A percentile compares a stretch with the other conserved stretches of the same genome.
Evolutionary conservation across 37 sponge, comb jelly and placozoan genomes (phyloP).

Genomic region (Haliclona indistincta): DNA sequence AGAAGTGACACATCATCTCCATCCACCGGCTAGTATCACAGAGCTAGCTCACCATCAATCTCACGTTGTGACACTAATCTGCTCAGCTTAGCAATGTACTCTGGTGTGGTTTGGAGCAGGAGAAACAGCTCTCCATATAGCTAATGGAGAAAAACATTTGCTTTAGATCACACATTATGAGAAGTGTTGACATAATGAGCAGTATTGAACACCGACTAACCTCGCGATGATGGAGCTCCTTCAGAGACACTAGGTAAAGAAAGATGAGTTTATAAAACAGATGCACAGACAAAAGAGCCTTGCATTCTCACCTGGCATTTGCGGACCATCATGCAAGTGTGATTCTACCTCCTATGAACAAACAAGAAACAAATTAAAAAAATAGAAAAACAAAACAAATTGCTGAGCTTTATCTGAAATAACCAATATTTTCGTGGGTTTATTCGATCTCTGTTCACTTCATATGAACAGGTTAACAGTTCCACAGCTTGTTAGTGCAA

Average conservation of each 20-base stretch:
- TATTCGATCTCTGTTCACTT: too few species aligned
- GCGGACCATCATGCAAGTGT: background rate
- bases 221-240: conserved; percentile 15
- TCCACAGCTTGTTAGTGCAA: too few species aligned
- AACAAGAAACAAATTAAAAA: background rate
- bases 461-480: too few species aligned
- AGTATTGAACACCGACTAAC: background rate
- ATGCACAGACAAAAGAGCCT: background rate
- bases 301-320: background rate
- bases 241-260: background rate
- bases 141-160: conserved; percentile 12
- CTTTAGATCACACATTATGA: background rate
- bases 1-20: background rate
- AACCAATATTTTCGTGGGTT: too few species aligned
- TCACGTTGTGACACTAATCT: conserved; percentile 76
- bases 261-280: background rate
- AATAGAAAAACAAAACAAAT: too few species aligned
- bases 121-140: conserved; percentile 82
- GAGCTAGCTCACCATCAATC: conserved; percentile 72
- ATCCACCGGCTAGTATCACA: background rate
- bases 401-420: too few species aligned
- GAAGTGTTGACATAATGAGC: background rate
- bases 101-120: conserved; percentile 83
- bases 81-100: conserved; percentile 84
- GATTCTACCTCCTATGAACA: background rate